phyloP scores from a whole-genome alignment of 2,797 vertebrate species.

The Ptychadena robeensis region DNA sequence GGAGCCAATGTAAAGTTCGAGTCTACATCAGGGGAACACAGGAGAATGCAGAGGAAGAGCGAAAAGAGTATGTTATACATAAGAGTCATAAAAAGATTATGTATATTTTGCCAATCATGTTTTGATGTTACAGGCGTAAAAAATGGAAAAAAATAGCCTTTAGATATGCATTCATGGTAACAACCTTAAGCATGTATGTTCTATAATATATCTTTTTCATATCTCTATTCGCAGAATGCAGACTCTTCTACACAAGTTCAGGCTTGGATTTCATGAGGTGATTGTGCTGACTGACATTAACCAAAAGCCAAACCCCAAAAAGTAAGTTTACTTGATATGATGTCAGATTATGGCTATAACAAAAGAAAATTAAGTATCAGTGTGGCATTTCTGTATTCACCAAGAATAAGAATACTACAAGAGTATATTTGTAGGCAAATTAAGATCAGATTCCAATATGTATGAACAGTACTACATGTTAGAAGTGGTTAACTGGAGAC shows the following conservation, averaged over 20 bases:
- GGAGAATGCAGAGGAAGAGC: constrained; percentile 73
- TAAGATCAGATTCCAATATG: too few relatives aligned
- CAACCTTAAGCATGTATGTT: neutral
- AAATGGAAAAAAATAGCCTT: neutral
- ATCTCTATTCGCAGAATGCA: constrained; percentile 70
- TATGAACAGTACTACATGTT: too few relatives aligned
- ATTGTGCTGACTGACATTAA: constrained; percentile 77
- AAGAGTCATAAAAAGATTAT: neutral
- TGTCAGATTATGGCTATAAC: too few relatives aligned
- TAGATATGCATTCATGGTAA: neutral
- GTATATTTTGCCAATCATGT: too few relatives aligned
- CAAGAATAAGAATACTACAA: too few relatives aligned
- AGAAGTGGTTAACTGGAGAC: too few relatives aligned
- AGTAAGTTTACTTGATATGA: constrained; percentile 70
- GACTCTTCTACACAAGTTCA: constrained; percentile 74
- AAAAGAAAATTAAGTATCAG: too few relatives aligned
- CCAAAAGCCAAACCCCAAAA: constrained; percentile 71
- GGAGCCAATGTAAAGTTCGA: constrained; percentile 73
- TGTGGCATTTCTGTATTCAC: too few relatives aligned
- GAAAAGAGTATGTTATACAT: constrained; percentile 69
- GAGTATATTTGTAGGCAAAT: too few relatives aligned
- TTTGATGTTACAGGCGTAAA: too few relatives aligned
- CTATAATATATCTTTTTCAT: neutral
- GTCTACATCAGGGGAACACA: constrained; percentile 76
- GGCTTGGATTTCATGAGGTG: constrained; percentile 76